Evolutionary conservation across 2,113 vertebrate genomes (phyloP).

Genomic region (Rynchops niger): DNA sequence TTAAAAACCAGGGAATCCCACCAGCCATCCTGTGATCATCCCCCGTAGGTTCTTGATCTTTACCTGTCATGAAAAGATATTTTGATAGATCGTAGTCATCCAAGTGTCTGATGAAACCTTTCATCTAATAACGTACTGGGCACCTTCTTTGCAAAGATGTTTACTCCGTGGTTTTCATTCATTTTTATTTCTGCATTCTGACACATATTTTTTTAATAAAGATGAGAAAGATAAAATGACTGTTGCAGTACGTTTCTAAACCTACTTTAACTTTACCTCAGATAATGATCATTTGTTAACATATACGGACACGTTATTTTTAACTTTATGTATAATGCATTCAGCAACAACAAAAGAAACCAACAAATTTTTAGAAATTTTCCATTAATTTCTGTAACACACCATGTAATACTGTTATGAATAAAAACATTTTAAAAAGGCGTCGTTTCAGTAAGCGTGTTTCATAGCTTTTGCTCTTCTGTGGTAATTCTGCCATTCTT

Average conservation of each 20-base stretch:
- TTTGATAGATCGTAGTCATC: constrained; percentile 74
- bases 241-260: constrained; percentile 94
- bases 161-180: constrained; percentile 79
- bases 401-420: constrained; percentile 97
- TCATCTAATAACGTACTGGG: constrained; percentile 72
- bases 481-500: not conserved
- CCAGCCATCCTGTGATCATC: constrained; percentile 68
- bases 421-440: constrained; percentile 91
- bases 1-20: constrained; percentile 81
- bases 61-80: constrained; percentile 66
- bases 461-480: not conserved
- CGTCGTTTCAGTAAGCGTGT: constrained; percentile 35
- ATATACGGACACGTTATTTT: constrained; percentile 92
- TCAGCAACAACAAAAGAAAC: constrained; percentile 74
- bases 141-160: constrained; percentile 81
- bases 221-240: constrained; percentile 84
- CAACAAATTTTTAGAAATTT: constrained; percentile 88
- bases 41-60: constrained; percentile 65
- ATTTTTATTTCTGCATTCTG: constrained; percentile 78
- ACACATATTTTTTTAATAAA: constrained; percentile 86
- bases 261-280: constrained; percentile 98
- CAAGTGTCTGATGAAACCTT: constrained; percentile 71
- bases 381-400: constrained; percentile 94
- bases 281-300: constrained; percentile 94
- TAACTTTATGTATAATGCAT: constrained; percentile 91